Percentiles rank a stretch among this genome's conserved stretches.
Evolutionary conservation across 2,113 vertebrate genomes (phyloP).

Genomic region (Rhea pennata): DNA sequence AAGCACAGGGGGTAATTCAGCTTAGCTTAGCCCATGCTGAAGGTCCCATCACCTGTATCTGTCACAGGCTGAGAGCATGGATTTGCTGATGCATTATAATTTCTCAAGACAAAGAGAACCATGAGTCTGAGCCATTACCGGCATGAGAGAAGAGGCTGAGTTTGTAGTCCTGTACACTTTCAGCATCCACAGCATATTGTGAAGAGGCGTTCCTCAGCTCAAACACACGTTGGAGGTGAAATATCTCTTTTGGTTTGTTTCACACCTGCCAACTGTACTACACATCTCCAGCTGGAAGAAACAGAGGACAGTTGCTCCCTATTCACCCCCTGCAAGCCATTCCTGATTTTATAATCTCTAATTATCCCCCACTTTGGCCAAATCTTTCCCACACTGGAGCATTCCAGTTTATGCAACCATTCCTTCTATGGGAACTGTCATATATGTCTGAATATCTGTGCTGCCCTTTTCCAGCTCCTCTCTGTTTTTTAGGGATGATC

Average conservation of each 20-base stretch:
- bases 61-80: neutral
- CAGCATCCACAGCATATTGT: neutral
- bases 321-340: neutral
- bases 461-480: neutral
- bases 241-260: neutral
- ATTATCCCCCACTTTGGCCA: neutral
- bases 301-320: neutral
- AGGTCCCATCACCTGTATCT: neutral
- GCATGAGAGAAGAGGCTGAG: neutral
- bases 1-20: neutral
- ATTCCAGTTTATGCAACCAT: neutral
- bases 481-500: neutral
- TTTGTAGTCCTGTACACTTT: neutral
- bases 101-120: neutral
- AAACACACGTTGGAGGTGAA: neutral
- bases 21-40: neutral
- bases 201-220: neutral
- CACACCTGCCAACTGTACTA: fast-evolving
- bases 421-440: neutral
- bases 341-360: neutral
- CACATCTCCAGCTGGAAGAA: neutral
- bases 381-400: neutral
- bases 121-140: neutral
- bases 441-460: neutral
- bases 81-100: neutral